Conservation (phyloP, 1,140 invertebrate genomes). For the Agrilus planipennis region DNA sequence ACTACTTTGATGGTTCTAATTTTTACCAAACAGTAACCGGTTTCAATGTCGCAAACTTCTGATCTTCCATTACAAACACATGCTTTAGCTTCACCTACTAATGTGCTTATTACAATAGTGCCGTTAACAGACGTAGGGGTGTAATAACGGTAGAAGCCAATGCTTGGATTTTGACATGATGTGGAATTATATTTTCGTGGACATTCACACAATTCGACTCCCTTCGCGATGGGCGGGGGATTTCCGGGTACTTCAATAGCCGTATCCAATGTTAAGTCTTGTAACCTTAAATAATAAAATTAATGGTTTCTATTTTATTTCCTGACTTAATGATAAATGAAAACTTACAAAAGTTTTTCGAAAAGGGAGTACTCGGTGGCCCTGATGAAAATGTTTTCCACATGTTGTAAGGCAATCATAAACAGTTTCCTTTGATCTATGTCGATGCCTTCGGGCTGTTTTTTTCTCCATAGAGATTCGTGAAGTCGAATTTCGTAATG, state of each 20-base stretch:
- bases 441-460: background rate
- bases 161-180: slow-evolving; percentile 78
- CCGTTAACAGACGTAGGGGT: slow-evolving; percentile 9
- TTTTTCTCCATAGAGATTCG: slow-evolving; percentile 45
- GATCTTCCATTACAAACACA: slow-evolving; percentile 79
- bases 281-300: slow-evolving; percentile 41
- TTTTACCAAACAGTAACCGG: slow-evolving; percentile 69
- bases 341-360: slow-evolving; percentile 9
- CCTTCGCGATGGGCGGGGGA: slow-evolving; percentile 54
- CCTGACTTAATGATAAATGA: slow-evolving; percentile 9
- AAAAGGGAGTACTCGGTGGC: slow-evolving; percentile 60
- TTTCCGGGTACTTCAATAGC: slow-evolving; percentile 52
- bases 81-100: slow-evolving; percentile 67
- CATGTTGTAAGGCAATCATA: slow-evolving; percentile 81
- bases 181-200: slow-evolving; percentile 63
- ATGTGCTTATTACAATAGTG: slow-evolving; percentile 48
- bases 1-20: slow-evolving; percentile 1
- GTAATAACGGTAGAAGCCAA: slow-evolving; percentile 64
- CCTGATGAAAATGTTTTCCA: slow-evolving; percentile 68
- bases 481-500: slow-evolving; percentile 41
- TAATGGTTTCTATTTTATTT: background rate
- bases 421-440: slow-evolving; percentile 37
- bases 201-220: slow-evolving; percentile 84
- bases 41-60: slow-evolving; percentile 66
- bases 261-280: slow-evolving; percentile 71